Percentiles rank a stretch among this genome's conserved stretches.
Evolutionary conservation across 2,113 vertebrate species (phyloP).

Genomic region (Phyllopteryx taeniolatus): DNA sequence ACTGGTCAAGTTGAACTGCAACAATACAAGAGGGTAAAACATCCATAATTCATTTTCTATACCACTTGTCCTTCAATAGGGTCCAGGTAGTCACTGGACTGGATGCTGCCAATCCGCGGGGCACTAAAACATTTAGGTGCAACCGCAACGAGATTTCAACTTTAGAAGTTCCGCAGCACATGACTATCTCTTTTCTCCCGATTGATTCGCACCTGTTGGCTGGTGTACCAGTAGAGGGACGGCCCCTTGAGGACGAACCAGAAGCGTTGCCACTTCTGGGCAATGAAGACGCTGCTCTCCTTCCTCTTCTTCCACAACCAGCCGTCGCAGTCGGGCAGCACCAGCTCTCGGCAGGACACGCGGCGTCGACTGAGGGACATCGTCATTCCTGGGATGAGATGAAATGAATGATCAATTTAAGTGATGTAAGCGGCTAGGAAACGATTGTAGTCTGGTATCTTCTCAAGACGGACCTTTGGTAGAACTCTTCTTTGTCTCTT

Average conservation of each 20-base stretch:
- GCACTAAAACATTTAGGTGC: too few species aligned
- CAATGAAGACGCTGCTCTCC: conserved; percentile 80
- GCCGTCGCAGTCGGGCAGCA: conserved; percentile 86
- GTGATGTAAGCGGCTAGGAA: neutral
- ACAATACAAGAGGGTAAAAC: too few species aligned
- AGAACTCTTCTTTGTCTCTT: conserved; percentile 58
- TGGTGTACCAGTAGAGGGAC: conserved; percentile 87
- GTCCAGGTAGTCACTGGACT: too few species aligned
- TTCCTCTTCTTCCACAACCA: conserved; percentile 93
- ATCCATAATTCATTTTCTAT: too few species aligned
- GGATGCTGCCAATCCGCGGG: too few species aligned
- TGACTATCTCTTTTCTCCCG: too few species aligned
- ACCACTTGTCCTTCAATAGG: too few species aligned
- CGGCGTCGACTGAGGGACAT: conserved; percentile 83
- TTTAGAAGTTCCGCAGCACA: too few species aligned
- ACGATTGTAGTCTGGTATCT: neutral
- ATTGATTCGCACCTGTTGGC: conserved; percentile 74
- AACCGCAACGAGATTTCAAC: too few species aligned
- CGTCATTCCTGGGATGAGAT: conserved; percentile 50
- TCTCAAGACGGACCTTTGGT: conserved; percentile 66
- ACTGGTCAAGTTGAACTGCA: too few species aligned
- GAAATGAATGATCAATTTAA: neutral
- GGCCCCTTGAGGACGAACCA: conserved; percentile 92
- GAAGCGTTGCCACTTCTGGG: conserved; percentile 96
- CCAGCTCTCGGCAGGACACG: conserved; percentile 89